phyloP scores from a whole-genome alignment of 2,113 vertebrate genomes.

The Oryzias javanicus region DNA sequence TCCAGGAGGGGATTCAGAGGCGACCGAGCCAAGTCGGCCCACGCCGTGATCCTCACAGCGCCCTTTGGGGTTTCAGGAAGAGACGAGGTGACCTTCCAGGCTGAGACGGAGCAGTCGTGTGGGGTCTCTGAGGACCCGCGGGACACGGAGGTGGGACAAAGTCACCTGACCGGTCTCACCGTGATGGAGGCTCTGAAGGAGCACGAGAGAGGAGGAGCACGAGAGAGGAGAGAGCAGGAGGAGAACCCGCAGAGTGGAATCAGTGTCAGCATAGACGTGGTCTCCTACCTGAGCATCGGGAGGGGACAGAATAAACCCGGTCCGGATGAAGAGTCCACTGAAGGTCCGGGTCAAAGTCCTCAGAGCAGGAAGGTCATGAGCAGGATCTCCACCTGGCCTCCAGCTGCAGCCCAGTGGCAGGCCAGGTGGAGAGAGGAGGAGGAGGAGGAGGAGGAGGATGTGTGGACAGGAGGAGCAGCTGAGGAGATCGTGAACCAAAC shows the following conservation, averaged over 20 bases:
- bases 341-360: neutral
- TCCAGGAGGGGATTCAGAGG: constrained; percentile 7
- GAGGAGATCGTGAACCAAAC: neutral
- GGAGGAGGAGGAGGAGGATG: constrained; percentile 8
- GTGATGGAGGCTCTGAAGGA: neutral
- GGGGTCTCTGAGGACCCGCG: neutral
- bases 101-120: neutral
- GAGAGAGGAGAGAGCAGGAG: neutral
- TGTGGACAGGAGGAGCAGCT: neutral
- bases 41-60: constrained; percentile 56
- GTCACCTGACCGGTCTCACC: neutral
- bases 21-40: constrained; percentile 70
- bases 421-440: constrained; percentile 31
- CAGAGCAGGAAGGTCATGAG: constrained; percentile 13
- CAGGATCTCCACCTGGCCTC: constrained; percentile 75
- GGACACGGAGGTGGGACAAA: neutral
- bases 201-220: neutral
- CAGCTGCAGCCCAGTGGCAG: constrained; percentile 61
- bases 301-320: constrained; percentile 26
- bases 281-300: constrained; percentile 73
- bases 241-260: neutral
- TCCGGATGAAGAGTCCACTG: constrained; percentile 3
- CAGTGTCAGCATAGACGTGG: constrained; percentile 32
- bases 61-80: constrained; percentile 19
- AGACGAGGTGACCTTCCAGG: neutral